Evolutionary conservation across 2,113 vertebrate genomes (phyloP).

Genomic region (Protomyctophum bolini): DNA sequence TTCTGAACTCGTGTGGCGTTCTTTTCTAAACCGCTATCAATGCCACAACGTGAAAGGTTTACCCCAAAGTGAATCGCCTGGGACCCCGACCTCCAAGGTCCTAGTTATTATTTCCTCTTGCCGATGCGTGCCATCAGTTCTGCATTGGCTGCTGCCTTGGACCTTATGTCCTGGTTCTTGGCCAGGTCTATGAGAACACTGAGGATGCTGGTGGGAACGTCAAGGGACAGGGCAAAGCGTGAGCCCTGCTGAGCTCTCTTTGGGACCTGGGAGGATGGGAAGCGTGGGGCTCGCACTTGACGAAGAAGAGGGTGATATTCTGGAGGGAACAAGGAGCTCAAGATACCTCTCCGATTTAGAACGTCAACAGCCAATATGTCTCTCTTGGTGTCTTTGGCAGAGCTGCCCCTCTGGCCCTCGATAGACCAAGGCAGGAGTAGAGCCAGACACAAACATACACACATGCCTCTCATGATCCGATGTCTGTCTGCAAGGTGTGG

Average conservation of each 20-base stretch:
- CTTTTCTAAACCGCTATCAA: conserved; percentile 32
- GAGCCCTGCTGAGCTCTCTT: conserved; percentile 76
- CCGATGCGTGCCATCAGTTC: conserved; percentile 85
- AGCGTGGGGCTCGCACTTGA: conserved; percentile 30
- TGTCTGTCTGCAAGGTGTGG: conserved; percentile 34
- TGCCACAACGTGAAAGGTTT: conserved; percentile 22
- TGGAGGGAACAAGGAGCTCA: conserved; percentile 52
- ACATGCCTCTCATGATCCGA: conserved; percentile 62
- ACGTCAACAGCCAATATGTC: conserved; percentile 58
- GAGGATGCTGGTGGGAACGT: conserved; percentile 84
- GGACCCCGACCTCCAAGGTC: neutral
- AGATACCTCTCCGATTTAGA: conserved; percentile 39
- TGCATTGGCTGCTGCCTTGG: conserved; percentile 83
- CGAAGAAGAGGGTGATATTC: conserved; percentile 43
- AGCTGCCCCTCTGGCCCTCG: conserved; percentile 52
- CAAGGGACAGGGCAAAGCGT: conserved; percentile 81
- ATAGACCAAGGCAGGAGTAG: conserved; percentile 66
- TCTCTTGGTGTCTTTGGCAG: conserved; percentile 45
- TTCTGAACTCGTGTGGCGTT: conserved; percentile 27
- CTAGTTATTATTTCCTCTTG: conserved; percentile 72
- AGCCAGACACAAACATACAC: conserved; percentile 65
- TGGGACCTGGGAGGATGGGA: conserved; percentile 43
- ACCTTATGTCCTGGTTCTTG: conserved; percentile 84
- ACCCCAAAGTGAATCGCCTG: conserved; percentile 1
- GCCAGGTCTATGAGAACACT: conserved; percentile 83